phyloP scores from a whole-genome alignment of 2,888 invertebrate species.

The Cartodere bifasciata region DNA sequence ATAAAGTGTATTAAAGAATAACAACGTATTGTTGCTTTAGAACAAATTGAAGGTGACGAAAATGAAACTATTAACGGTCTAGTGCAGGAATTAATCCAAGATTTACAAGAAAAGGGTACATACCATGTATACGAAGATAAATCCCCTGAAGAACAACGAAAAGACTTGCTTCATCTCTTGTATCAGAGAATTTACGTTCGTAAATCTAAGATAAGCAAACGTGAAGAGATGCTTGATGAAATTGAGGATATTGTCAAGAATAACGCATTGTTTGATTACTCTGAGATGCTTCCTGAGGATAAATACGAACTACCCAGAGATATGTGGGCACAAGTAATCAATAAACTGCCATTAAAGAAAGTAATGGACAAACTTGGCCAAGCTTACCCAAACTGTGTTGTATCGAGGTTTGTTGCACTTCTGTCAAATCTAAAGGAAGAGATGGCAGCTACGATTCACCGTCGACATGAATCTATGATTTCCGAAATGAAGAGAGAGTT shows the following conservation, averaged over 20 bases:
- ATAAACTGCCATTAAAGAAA: conserved; percentile 27
- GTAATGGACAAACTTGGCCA: conserved; percentile 24
- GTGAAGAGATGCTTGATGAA: conserved; percentile 31
- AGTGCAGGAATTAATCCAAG: conserved; percentile 27
- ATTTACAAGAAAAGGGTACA: conserved; percentile 25
- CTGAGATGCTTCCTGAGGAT: conserved; percentile 21
- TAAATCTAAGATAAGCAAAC: conserved; percentile 21
- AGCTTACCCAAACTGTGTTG: conserved; percentile 26
- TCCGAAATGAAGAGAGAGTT: conserved; percentile 32
- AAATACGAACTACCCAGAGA: conserved; percentile 28
- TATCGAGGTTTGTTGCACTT: conserved; percentile 27
- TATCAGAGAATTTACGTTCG: conserved; percentile 25
- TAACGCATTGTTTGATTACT: conserved; percentile 27
- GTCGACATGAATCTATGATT: conserved; percentile 29
- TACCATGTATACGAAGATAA: conserved; percentile 24
- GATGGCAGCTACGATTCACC: conserved; percentile 29
- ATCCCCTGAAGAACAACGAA: conserved; percentile 21
- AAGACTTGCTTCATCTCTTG: conserved; percentile 26
- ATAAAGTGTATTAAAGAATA: no score
- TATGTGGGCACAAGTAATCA: conserved; percentile 34
- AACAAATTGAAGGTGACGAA: conserved; percentile 19
- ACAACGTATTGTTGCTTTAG: no score
- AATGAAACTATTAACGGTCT: conserved; percentile 30
- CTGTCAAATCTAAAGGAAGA: conserved; percentile 29
- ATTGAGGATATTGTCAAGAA: conserved; percentile 26